Evolutionary conservation across 2,797 vertebrate species (phyloP).

Genomic region (Macropus fuliginosus): DNA sequence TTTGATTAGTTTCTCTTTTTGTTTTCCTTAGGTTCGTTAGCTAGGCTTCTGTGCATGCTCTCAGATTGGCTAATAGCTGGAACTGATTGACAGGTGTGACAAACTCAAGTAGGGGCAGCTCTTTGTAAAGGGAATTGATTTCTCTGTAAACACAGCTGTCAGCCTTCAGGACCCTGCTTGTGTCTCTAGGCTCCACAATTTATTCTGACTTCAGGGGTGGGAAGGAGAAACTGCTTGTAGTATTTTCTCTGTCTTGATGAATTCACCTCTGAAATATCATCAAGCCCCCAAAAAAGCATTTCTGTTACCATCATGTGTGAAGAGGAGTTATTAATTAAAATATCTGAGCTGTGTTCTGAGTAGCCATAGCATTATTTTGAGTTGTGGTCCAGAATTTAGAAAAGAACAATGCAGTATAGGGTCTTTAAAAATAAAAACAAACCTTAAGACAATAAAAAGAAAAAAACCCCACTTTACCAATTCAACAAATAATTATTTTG

Average conservation of each 20-base stretch:
- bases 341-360: background rate
- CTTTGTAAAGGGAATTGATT: constrained; percentile 69
- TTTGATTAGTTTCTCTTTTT: background rate
- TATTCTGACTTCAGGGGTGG: background rate
- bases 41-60: constrained; percentile 41
- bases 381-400: background rate
- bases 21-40: background rate
- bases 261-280: background rate
- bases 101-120: constrained; percentile 43
- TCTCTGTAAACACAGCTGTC: constrained; percentile 72
- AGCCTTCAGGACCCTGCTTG: constrained; percentile 68
- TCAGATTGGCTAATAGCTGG: constrained; percentile 50
- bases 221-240: background rate
- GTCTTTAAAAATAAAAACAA: background rate
- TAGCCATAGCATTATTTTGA: background rate
- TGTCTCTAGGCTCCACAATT: background rate
- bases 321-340: background rate
- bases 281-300: background rate
- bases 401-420: background rate
- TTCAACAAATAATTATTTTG: background rate
- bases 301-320: background rate
- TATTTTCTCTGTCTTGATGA: background rate
- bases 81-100: constrained; percentile 64
- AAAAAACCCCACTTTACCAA: background rate
- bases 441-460: background rate